Conservation (phyloP, 1,140 invertebrate genomes). For the Samia ricini region DNA sequence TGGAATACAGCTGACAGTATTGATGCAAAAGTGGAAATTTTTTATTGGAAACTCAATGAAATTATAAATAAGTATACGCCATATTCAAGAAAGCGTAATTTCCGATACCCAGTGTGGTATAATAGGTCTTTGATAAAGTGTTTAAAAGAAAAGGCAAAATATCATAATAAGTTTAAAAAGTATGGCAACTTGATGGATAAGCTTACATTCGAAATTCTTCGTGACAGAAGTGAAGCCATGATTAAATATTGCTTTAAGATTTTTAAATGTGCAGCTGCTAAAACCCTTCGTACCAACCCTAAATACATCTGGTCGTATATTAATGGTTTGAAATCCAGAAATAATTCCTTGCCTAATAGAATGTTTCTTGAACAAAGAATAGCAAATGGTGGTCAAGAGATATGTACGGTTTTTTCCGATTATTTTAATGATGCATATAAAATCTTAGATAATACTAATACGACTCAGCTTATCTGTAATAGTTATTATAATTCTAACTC, state of each 20-base stretch:
- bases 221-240: neutral
- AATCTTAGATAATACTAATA: too few relatives aligned
- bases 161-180: constrained; percentile 1
- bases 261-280: neutral
- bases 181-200: constrained; percentile 8
- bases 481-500: too few relatives aligned
- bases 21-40: neutral
- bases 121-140: neutral
- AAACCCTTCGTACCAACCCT: neutral
- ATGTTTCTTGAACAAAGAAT: too few relatives aligned
- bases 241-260: too few relatives aligned
- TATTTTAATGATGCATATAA: too few relatives aligned
- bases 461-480: too few relatives aligned
- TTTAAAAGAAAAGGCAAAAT: constrained; percentile 2
- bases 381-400: too few relatives aligned
- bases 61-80: too few relatives aligned
- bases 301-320: constrained; percentile 7
- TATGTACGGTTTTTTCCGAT: too few relatives aligned
- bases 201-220: neutral
- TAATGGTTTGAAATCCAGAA: too few relatives aligned
- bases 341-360: too few relatives aligned
- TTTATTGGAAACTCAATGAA: neutral
- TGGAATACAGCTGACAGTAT: neutral
- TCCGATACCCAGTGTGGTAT: constrained; percentile 1
- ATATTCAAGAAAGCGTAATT: neutral